These are phyloP conservation scores for Menidia beryllina DNA, from an alignment of 2,113 vertebrate species.

Conservation along the genomic window DNA sequence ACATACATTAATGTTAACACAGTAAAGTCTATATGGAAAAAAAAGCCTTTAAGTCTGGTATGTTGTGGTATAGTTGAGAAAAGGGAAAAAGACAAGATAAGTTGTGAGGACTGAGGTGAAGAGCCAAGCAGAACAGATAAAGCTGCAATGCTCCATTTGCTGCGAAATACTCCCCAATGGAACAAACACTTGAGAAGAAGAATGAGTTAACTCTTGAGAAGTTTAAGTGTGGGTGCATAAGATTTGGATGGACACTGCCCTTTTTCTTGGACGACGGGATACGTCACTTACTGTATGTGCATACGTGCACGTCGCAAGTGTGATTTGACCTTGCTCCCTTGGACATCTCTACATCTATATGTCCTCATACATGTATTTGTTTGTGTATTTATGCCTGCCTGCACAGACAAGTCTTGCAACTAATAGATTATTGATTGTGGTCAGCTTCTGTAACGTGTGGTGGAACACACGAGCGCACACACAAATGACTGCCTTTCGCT, in stretches of 20 bases:
- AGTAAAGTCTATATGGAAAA: not conserved
- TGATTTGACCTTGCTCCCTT: slow-evolving; percentile 6
- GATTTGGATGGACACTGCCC: not conserved
- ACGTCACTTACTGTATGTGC: not conserved
- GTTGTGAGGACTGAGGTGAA: slow-evolving; percentile 42
- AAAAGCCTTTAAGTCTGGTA: slow-evolving; percentile 15
- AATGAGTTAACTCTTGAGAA: slow-evolving; percentile 53
- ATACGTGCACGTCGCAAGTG: not conserved
- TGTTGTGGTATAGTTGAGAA: slow-evolving; percentile 34
- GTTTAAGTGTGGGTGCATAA: slow-evolving; percentile 22
- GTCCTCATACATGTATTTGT: not conserved
- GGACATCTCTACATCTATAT: not conserved
- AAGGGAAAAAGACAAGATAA: slow-evolving; percentile 56
- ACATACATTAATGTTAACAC: not conserved
- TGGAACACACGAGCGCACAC: not conserved
- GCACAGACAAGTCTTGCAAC: slow-evolving; percentile 31
- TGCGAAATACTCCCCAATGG: slow-evolving; percentile 59
- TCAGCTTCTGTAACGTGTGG: slow-evolving; percentile 3
- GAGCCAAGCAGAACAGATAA: slow-evolving; percentile 54
- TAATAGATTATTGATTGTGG: slow-evolving; percentile 60
- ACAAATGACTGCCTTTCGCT: not conserved
- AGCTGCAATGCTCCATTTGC: slow-evolving; percentile 61
- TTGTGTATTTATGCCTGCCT: slow-evolving; percentile 16
- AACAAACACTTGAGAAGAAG: slow-evolving; percentile 45
- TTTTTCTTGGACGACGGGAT: not conserved